These are phyloP conservation scores for Oikopleura vanhoeffeni DNA, from an alignment of 23 tunicate species.

Conservation along the genomic window DNA sequence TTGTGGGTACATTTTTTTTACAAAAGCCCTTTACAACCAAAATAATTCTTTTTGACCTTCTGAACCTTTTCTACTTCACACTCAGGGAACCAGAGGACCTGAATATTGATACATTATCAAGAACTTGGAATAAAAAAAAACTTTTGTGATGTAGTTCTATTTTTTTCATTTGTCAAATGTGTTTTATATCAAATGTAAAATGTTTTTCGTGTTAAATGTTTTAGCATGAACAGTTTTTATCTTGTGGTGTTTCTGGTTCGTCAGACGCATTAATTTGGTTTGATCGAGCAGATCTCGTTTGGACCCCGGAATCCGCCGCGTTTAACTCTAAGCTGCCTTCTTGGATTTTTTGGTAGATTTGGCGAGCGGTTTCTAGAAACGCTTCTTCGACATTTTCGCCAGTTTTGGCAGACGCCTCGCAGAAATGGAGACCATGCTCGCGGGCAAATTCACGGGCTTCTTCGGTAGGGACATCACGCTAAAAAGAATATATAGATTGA, in stretches of 20 bases:
- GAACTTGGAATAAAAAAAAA: too few species aligned
- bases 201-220: too few species aligned
- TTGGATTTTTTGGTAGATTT: constrained; percentile 89
- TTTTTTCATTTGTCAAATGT: too few species aligned
- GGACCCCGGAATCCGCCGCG: constrained; percentile 95
- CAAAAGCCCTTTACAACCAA: too few species aligned
- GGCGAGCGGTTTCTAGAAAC: constrained; percentile 90
- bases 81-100: too few species aligned
- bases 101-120: too few species aligned
- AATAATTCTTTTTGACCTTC: too few species aligned
- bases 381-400: constrained; percentile 99
- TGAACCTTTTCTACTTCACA: too few species aligned
- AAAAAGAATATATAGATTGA: too few species aligned
- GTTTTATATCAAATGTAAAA: too few species aligned
- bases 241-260: constrained; percentile 13
- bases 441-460: constrained; percentile 22
- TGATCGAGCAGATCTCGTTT: constrained; percentile 39
- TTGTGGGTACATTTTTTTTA: too few species aligned
- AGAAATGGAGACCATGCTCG: constrained; percentile 17
- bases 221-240: constrained; percentile 12
- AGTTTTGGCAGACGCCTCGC: constrained; percentile 31
- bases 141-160: too few species aligned
- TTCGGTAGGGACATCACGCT: constrained; percentile 16
- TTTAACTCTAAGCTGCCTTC: constrained; percentile 39
- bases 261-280: constrained; percentile 32